A percentile compares a stretch with the other conserved stretches of the same genome.
Evolutionary conservation across 30 jellyfish, hydroid and myxozoan species (phyloP).

Genomic region (Chironex yamaguchii): DNA sequence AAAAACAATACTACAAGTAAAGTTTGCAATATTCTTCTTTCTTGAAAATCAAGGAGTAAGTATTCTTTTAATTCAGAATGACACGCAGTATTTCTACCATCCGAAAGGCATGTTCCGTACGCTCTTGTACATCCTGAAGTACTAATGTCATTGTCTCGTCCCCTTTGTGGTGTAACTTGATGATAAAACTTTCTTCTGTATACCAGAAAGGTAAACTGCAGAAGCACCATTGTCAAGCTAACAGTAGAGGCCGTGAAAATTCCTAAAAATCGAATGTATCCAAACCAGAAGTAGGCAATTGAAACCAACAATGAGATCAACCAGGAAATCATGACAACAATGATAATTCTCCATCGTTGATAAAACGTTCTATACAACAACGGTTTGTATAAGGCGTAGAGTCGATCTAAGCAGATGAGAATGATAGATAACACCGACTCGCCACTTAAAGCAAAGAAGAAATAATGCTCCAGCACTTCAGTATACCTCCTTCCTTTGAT

Average conservation of each 20-base stretch:
- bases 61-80: too few relatives aligned
- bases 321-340: neutral
- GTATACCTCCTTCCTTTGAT: neutral
- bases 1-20: neutral
- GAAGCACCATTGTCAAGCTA: slow-evolving; percentile 12
- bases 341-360: neutral
- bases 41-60: slow-evolving; percentile 13
- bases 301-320: neutral
- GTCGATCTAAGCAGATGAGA: slow-evolving; percentile 19
- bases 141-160: neutral
- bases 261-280: slow-evolving; percentile 32
- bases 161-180: slow-evolving; percentile 1
- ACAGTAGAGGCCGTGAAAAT: slow-evolving; percentile 7
- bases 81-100: too few relatives aligned
- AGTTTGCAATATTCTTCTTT: slow-evolving; percentile 10
- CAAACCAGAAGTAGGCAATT: slow-evolving; percentile 16
- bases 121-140: neutral
- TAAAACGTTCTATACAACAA: neutral
- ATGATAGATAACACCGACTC: slow-evolving; percentile 35
- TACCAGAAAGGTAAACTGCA: slow-evolving; percentile 6
- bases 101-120: neutral
- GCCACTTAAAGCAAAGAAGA: slow-evolving; percentile 12
- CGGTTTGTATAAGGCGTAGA: slow-evolving; percentile 22
- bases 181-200: slow-evolving; percentile 1
- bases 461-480: neutral